A percentile compares a stretch with the other conserved stretches of the same genome.
These are phyloP conservation scores for Amblyopsis rosae DNA, from an alignment of 2,113 vertebrate species.

Conservation along the genomic window DNA sequence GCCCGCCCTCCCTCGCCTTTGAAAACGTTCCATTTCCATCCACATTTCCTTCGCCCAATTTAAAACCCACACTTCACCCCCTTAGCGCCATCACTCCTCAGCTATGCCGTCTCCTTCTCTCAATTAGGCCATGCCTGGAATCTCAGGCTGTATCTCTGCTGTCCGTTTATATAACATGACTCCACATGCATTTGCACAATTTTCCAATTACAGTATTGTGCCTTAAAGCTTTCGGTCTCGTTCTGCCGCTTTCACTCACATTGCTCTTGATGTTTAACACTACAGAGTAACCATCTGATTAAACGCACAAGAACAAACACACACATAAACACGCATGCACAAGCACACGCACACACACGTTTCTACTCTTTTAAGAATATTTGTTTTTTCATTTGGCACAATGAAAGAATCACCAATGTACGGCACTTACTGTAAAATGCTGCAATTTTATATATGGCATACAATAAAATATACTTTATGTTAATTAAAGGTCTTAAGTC, in stretches of 20 bases:
- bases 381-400: background rate
- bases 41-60: slow-evolving; percentile 65
- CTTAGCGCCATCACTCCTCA: slow-evolving; percentile 52
- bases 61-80: slow-evolving; percentile 59
- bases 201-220: slow-evolving; percentile 74
- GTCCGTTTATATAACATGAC: slow-evolving; percentile 73
- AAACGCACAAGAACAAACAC: slow-evolving; percentile 39
- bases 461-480: too few relatives aligned
- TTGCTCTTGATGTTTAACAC: slow-evolving; percentile 63
- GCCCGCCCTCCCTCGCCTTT: slow-evolving; percentile 44
- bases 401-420: background rate
- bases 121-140: slow-evolving; percentile 69
- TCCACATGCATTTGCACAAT: slow-evolving; percentile 73
- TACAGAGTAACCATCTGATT: slow-evolving; percentile 10
- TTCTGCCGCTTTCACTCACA: slow-evolving; percentile 60
- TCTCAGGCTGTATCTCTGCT: slow-evolving; percentile 69
- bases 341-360: slow-evolving; percentile 19
- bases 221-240: slow-evolving; percentile 66
- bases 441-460: too few relatives aligned
- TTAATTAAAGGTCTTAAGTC: background rate
- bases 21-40: slow-evolving; percentile 70
- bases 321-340: background rate
- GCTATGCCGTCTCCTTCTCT: slow-evolving; percentile 59
- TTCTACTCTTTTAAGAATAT: slow-evolving; percentile 30
- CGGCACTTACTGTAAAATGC: too few relatives aligned